Evolutionary conservation across 2,113 vertebrate genomes (phyloP), one percentile per base, ranked within the genome.

Genomic region (Callaeas wilsoni): DNA sequence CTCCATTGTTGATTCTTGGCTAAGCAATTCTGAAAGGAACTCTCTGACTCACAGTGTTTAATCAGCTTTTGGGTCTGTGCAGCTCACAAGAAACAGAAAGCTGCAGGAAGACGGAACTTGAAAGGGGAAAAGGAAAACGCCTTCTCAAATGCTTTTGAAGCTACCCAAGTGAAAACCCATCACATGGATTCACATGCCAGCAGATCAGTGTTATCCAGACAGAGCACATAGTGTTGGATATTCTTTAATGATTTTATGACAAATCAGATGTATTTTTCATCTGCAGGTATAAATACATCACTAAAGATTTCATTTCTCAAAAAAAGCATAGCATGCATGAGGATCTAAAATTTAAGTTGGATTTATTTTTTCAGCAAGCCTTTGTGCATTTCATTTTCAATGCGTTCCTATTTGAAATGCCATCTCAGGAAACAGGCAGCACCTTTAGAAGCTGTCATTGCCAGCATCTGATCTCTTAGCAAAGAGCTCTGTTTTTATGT

Each of bases 201-300:
- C 35, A 75, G 65, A 77, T 81, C 47, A 59, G 67, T 65, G 95
- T 93, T 81, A 88, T 84, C 60, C 85, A 84, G 74, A 71, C 92
- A 84, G 39, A 94, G 27, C 73, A 93, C 52, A 41, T 1, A 14
- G 47, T 55, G 52, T 59, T 82, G 69, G 56, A 15, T 44, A 86
- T 80, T 88, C 75, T 55, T 63, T 89, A 82, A 94, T 44, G 87
- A 93, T 91, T 96, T 95, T 83, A 49, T 74, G 82, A 90, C 55
- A 93, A 92, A 86, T 68, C 1, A 10, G 83, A 75, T 92, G 15
- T 75, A 80, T 92, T 82, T n/a, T 95, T 80, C 67, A 63, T 84
- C 63, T 83, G 44, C 75, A 89, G 59, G 60, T 90, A 81, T 74
- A 80, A 86, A 88, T 32, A 57, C 3, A 2, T 39, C 68, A 77